Conservation (phyloP, 1,140 invertebrate genomes). For the Bombus terrestris region DNA sequence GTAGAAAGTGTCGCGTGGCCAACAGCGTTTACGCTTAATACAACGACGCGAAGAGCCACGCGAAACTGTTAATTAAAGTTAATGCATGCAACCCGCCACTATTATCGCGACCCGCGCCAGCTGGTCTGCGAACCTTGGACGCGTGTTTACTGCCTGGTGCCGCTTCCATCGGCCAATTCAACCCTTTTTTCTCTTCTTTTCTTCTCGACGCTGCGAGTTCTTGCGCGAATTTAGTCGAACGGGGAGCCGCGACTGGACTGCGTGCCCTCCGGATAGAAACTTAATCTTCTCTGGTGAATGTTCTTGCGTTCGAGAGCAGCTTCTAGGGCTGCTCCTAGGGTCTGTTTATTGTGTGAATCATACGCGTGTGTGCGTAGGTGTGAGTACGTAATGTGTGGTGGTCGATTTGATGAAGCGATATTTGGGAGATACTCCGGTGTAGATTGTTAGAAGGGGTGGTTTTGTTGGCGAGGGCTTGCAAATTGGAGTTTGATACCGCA, state of each 20-base stretch:
- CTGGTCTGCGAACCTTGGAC: slow-evolving; percentile 47
- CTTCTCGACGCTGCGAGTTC: neutral
- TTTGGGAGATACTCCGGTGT: neutral
- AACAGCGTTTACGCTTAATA: slow-evolving; percentile 48
- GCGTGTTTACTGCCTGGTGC: slow-evolving; percentile 36
- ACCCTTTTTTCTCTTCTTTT: slow-evolving; percentile 6
- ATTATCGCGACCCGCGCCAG: slow-evolving; percentile 67
- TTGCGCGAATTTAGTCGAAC: slow-evolving; percentile 23
- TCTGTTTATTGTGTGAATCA: neutral
- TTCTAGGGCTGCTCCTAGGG: neutral
- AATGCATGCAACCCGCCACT: slow-evolving; percentile 61
- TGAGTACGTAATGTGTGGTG: neutral
- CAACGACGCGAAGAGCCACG: slow-evolving; percentile 56
- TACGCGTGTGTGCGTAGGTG: neutral
- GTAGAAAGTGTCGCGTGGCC: neutral
- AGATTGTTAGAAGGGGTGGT: neutral
- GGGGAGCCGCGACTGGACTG: neutral
- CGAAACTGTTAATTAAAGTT: slow-evolving; percentile 75
- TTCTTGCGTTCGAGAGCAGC: neutral
- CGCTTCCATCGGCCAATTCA: slow-evolving; percentile 14
- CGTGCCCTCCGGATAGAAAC: slow-evolving; percentile 13
- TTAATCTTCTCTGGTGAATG: slow-evolving; percentile 18
- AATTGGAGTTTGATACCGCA: neutral
- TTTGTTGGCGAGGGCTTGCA: neutral
- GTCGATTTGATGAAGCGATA: neutral